Evolutionary conservation across 2,797 vertebrate species (phyloP), one percentile per base, ranked within the genome.

Genomic region (Phoeniculus purpureus): DNA sequence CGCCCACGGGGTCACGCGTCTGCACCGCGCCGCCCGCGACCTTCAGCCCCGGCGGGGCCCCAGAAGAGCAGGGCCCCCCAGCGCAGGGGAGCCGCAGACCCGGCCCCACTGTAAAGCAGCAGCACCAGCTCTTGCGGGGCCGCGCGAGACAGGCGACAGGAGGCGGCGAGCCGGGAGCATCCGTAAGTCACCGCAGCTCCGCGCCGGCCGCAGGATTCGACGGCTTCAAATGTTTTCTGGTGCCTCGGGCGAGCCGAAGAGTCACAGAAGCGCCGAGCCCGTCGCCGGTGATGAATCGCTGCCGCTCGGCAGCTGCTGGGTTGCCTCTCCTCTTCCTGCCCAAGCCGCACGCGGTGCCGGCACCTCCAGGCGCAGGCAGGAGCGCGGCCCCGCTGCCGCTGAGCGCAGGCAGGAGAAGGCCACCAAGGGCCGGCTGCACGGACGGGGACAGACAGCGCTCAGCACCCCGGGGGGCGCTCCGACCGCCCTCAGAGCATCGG

Each of bases 61-160:
- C 40, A 43, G 56, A 43, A 65, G 26, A 61, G 54, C 59, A 64
- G 32, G 43, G 8, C 14, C 47, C 23, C 29, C 65, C 22, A 70
- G 83, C 7, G 26, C 68, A 88, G 87, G 90, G 90, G 90, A 92
- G 29, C 73, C 52, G 65, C 81, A 87, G 87, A 87, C 86, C 83
- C 72, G 87, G 82, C 88, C 88, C 93, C 78, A 90, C 91, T 93
- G 52, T 79, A 94, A 82, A 68, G 0, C 12, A 92, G 67, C 65
- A 92, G 64, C 81, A 91, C 94, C 75, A 40, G 85, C 92, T 90
- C 83, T 95, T 92, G 70, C 81, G 82, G 86, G 75, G 75, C 61
- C 92, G 73, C 85, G 78, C 87, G 91, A 95, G 95, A 95, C 73
- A 87, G 81, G 95, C 95, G 86, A 91, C 89, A 93, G 84, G 93